Percentiles rank a stretch among this genome's conserved stretches.
phyloP scores from a whole-genome alignment of 2,888 invertebrate genomes.

The Drosophila koepferae region DNA sequence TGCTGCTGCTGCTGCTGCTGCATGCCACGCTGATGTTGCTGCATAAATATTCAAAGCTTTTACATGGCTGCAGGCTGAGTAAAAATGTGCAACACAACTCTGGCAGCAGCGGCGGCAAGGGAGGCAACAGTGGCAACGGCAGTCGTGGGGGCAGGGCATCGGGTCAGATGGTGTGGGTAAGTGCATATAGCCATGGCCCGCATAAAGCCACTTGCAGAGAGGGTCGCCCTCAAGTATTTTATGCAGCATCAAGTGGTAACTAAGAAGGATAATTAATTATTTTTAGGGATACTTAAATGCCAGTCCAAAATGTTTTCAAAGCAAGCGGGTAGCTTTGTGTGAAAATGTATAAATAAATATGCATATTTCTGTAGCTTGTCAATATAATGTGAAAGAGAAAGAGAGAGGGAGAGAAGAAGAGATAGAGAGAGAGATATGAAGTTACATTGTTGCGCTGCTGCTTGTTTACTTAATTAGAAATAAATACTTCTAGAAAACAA shows the following conservation, averaged over 20 bases:
- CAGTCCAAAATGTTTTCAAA: not conserved
- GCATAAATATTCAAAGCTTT: constrained; percentile 81
- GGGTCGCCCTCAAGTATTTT: constrained; percentile 48
- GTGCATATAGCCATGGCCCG: constrained; percentile 57
- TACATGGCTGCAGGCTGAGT: constrained; percentile 79
- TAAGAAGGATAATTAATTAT: constrained; percentile 39
- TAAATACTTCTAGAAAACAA: not conserved
- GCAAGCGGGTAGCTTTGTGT: constrained; percentile 1
- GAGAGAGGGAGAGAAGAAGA: too few relatives aligned
- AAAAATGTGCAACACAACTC: constrained; percentile 75
- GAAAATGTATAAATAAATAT: not conserved
- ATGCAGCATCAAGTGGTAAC: constrained; percentile 22
- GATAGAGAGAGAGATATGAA: not conserved
- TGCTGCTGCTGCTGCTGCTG: constrained; percentile 9
- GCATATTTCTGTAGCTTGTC: not conserved
- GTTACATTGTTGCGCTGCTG: not conserved
- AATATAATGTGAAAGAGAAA: not conserved
- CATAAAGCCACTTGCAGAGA: constrained; percentile 46
- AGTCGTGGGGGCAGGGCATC: not conserved
- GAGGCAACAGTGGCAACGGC: constrained; percentile 8
- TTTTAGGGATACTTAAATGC: constrained; percentile 17
- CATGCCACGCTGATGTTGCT: constrained; percentile 38
- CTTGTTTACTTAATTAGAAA: not conserved
- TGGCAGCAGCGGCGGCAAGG: constrained; percentile 22
- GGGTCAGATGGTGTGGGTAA: constrained; percentile 20